Evolutionary conservation across 2,797 vertebrate species (phyloP).

Genomic region (Chiroxiphia lanceolata): DNA sequence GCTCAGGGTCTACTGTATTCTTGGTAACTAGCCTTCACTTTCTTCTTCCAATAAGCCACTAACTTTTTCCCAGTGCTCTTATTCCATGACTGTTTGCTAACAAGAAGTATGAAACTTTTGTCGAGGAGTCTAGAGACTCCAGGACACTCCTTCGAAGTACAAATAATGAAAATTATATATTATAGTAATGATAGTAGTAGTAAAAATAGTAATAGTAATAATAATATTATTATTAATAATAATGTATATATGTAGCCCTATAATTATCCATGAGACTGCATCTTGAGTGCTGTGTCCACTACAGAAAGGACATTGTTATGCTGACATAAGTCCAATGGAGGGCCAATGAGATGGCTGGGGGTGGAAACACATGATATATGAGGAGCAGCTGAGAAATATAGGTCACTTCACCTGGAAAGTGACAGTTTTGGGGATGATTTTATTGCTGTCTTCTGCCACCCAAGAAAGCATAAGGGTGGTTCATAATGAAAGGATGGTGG

Average conservation of each 20-base stretch:
- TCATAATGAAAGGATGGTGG: background rate
- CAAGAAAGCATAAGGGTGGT: background rate
- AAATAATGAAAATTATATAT: background rate
- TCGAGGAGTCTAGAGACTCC: background rate
- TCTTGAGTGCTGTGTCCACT: background rate
- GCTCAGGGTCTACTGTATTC: background rate
- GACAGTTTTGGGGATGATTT: background rate
- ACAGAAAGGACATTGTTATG: background rate
- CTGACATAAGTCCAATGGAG: rapidly evolving
- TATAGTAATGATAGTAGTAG: too few relatives aligned
- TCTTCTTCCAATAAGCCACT: background rate
- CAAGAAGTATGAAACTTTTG: background rate
- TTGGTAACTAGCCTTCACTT: background rate
- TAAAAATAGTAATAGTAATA: too few relatives aligned
- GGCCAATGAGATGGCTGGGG: rapidly evolving
- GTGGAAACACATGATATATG: background rate
- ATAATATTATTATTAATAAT: too few relatives aligned
- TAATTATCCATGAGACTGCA: background rate
- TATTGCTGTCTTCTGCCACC: background rate
- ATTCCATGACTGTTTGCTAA: background rate
- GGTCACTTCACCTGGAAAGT: background rate
- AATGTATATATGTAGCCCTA: too few relatives aligned
- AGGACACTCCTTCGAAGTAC: background rate
- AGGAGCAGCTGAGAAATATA: background rate
- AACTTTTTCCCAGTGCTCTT: background rate